Evolutionary conservation across 2,888 invertebrate species (phyloP), one percentile per base, ranked within the genome.

Genomic region (Notodonta dromedarius): DNA sequence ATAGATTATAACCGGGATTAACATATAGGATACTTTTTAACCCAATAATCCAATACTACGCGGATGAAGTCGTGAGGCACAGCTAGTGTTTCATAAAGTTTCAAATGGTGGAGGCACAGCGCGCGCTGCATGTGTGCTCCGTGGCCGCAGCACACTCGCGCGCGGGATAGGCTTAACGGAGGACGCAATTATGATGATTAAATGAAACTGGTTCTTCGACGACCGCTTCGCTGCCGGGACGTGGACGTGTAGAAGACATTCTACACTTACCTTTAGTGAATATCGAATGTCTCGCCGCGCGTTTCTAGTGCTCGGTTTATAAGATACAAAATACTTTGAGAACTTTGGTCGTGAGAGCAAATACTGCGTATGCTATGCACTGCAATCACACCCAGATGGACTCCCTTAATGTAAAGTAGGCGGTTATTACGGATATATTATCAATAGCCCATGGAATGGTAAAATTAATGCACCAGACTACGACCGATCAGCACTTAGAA

Each of bases 131-230:
- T 81, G 77, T 76, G 79, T 74, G 74, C 76, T 75, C 73, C 76
- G 67, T 76, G 66, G 65, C 70, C 77, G 66, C 67, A 76, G 73
- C 77, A 77, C 80, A 79, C 74, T 78, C 76, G 67, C 74, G 75
- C 80, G 74, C 79, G 83, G 83, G 84, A 85, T 86, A 87, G 86
- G 85, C 83, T 90, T 89, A 90, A 89, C 90, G 89, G 90, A 87
- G 90, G 90, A 88, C 87, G 89, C 91, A 92, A 92, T 92, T 91
- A 91, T 90, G 89, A 91, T 91, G 92, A 91, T 93, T 91, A 90
- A 89, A 89, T 84, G 84, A 88, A 92, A 92, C 93, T 90, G 90
- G 93, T 92, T 91, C 84, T 84, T 73, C 76, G 78, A 68, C 83
- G 82, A 81, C 82, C 80, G 78, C 82, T 79, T 70, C 80, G 80